Conservation (phyloP, 2,797 vertebrate species). For the Alexandromys oeconomus region DNA sequence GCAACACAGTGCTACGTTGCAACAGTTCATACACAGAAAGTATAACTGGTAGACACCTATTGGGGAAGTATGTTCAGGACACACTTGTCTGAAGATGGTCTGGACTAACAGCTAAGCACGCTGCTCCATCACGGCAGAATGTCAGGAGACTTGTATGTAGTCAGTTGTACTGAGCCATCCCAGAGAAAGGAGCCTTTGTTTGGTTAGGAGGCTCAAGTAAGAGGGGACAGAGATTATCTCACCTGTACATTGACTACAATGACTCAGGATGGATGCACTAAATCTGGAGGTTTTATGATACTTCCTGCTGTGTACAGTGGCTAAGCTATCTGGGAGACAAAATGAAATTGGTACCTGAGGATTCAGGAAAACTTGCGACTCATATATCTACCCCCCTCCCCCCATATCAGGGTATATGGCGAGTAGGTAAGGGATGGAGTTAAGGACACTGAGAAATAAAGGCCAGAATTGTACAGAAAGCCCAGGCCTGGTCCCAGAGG, state of each 20-base stretch:
- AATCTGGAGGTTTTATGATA: not conserved
- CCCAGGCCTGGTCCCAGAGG: not conserved
- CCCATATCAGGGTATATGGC: not conserved
- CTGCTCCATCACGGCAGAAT: not conserved
- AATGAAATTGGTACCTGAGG: not conserved
- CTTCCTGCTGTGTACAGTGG: not conserved
- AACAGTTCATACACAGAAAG: not conserved
- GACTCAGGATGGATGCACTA: not conserved
- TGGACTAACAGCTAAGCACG: not conserved
- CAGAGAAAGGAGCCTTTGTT: not conserved
- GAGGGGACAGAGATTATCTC: not conserved
- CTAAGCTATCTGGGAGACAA: not conserved
- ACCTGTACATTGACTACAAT: not conserved
- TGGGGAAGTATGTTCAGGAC: not conserved
- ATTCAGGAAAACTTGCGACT: not conserved
- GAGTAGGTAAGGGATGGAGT: not conserved
- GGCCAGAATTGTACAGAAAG: not conserved
- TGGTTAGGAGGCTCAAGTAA: not conserved
- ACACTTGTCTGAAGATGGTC: not conserved
- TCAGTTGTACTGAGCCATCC: not conserved
- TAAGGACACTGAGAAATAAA: not conserved
- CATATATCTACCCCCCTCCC: no score
- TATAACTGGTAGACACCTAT: not conserved
- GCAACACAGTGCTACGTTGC: not conserved
- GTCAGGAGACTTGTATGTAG: not conserved